Base-by-base conservation (phyloP, 2,113 vertebrate species). In the Bujurquina vittata region DNA sequence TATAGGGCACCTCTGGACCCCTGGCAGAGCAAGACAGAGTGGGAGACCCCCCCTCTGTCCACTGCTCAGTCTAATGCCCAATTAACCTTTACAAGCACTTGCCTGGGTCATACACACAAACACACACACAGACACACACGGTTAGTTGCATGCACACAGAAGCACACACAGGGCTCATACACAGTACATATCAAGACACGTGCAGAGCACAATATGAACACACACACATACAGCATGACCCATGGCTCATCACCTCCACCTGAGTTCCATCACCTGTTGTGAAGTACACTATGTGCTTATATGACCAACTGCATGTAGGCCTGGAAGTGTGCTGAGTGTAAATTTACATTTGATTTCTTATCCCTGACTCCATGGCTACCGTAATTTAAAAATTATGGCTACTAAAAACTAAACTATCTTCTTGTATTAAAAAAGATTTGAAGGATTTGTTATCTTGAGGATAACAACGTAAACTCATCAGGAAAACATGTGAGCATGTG, bases 11-110 rank as follows among this genome's bases (percentile, higher is more conserved):
- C 89, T 88, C 89, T 73, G 87, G 85, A 92, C 91, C 93, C 92
- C 94, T 84, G 81, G 84, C 92, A 93, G 78, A 86, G 89, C 18
- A 22, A 90, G 86, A 85, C 88, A 83, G 84, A 89, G 90, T 81
- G 43, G 81, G 82, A 87, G 86, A 89, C 90, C 93, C 90, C 93
- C 89, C 85, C 91, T 85, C 79, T 18, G 81, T 89, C 90, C 85
- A 91, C 85, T 90, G 79, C 90, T 87, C 87, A 88, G 87, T 89
- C 88, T 96, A 95, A 96, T 94, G 85, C 94, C 95, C 94, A 95
- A 96, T 96, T 96, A 96, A 96, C 95, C 95, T 96, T 95, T 96
- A 90, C 77, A 79, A 92, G 84, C 76, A 81, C 80, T 84, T 83
- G 76, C 87, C 52, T 81, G 78, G 84, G 84, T 80, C 89, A 81